Conservation (phyloP, 2,113 vertebrate species). For the Motacilla alba region DNA sequence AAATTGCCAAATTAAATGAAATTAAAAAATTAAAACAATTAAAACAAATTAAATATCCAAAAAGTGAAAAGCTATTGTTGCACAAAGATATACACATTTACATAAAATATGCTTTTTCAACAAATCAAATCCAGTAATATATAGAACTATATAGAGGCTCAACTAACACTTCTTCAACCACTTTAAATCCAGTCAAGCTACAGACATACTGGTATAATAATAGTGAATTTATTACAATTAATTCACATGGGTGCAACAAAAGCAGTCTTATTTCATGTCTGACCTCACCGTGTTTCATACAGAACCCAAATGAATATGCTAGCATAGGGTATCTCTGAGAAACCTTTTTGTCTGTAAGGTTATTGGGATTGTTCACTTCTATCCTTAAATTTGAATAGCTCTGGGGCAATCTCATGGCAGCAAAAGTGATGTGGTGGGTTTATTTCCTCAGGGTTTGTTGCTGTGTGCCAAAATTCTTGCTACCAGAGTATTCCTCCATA, state of each 20-base stretch:
- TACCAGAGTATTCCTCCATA: not conserved
- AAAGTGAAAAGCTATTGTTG: not conserved
- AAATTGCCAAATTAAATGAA: not conserved
- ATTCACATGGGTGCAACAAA: not conserved
- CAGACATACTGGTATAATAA: not conserved
- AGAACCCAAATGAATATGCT: not conserved
- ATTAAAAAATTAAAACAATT: not conserved
- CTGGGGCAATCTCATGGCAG: not conserved
- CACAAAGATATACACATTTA: not conserved
- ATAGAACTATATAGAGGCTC: not conserved
- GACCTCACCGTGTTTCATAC: not conserved
- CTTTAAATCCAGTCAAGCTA: not conserved
- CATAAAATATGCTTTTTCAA: not conserved
- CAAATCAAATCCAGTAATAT: not conserved
- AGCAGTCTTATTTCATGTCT: not conserved
- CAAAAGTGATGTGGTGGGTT: not conserved
- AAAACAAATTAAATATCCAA: not conserved
- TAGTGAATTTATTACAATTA: not conserved
- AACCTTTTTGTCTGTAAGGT: not conserved
- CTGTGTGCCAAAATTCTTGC: not conserved
- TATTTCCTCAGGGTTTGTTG: not conserved
- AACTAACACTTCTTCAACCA: not conserved
- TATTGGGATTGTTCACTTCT: not conserved
- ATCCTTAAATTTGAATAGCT: not conserved
- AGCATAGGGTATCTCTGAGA: not conserved